Evolutionary conservation across 2,113 vertebrate species (phyloP).

Genomic region (Odocoileus hemionus): DNA sequence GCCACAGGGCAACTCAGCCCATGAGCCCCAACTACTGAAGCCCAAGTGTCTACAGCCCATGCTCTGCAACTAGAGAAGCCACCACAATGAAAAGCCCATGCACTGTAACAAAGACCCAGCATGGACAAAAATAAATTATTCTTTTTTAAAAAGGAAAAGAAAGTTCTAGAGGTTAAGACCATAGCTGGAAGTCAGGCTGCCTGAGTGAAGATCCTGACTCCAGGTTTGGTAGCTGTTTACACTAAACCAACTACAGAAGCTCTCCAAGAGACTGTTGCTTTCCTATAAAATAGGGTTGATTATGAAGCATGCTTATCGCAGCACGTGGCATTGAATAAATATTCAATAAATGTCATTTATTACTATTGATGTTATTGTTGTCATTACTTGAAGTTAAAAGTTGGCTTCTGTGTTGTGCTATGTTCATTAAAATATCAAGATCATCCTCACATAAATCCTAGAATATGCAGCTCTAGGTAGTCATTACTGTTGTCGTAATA

Average conservation of each 20-base stretch:
- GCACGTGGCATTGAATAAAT: not conserved
- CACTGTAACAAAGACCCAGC: not conserved
- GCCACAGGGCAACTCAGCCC: not conserved
- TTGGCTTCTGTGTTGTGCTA: not conserved
- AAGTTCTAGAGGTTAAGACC: not conserved
- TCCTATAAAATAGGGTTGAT: not conserved
- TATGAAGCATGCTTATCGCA: not conserved
- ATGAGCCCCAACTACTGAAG: not conserved
- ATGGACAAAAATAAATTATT: not conserved
- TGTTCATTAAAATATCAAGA: not conserved
- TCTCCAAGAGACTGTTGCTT: not conserved
- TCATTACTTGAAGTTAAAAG: not conserved
- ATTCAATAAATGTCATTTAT: not conserved
- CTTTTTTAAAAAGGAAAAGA: not conserved
- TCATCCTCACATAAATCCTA: not conserved
- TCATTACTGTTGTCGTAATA: not conserved
- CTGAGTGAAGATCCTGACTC: not conserved
- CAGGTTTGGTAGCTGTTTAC: not conserved
- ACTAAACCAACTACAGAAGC: not conserved
- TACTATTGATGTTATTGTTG: not conserved
- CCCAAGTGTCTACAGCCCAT: not conserved
- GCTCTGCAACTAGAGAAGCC: not conserved
- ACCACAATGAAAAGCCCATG: rapidly evolving
- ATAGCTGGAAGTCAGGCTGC: not conserved
- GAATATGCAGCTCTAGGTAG: not conserved